These are phyloP conservation scores for Lepidurus apus DNA, from an alignment of 1,140 invertebrate species.

Conservation along the genomic window DNA sequence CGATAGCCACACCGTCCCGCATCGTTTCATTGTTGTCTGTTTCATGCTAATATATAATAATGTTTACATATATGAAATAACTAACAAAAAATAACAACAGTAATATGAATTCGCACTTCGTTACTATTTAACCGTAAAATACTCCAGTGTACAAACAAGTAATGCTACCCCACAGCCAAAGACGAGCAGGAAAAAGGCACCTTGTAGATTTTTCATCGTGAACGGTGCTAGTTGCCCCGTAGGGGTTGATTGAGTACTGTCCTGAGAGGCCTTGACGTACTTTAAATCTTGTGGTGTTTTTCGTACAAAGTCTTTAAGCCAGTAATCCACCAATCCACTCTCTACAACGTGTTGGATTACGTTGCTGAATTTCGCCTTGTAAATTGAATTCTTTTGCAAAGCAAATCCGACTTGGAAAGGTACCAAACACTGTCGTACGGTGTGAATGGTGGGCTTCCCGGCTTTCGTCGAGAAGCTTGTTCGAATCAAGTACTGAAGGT, in stretches of 20 bases:
- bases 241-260: background rate
- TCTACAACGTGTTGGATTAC: slow-evolving; percentile 36
- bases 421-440: slow-evolving; percentile 35
- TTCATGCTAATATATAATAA: too few relatives aligned
- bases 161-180: background rate
- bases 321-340: slow-evolving; percentile 32
- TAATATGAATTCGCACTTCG: background rate
- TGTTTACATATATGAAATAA: too few relatives aligned
- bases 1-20: too few relatives aligned
- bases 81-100: too few relatives aligned
- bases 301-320: background rate
- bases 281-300: background rate
- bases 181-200: background rate
- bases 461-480: slow-evolving; percentile 34
- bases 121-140: background rate
- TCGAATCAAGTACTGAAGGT: slow-evolving; percentile 31
- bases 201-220: background rate
- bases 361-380: slow-evolving; percentile 32
- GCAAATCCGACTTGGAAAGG: slow-evolving; percentile 37
- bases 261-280: background rate
- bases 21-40: too few relatives aligned
- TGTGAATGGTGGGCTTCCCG: slow-evolving; percentile 32
- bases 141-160: background rate
- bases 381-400: slow-evolving; percentile 37
- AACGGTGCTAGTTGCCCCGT: background rate